These are phyloP conservation scores for Hoplodrina blanda DNA, from an alignment of 2,888 invertebrate species.

Conservation along the genomic window DNA sequence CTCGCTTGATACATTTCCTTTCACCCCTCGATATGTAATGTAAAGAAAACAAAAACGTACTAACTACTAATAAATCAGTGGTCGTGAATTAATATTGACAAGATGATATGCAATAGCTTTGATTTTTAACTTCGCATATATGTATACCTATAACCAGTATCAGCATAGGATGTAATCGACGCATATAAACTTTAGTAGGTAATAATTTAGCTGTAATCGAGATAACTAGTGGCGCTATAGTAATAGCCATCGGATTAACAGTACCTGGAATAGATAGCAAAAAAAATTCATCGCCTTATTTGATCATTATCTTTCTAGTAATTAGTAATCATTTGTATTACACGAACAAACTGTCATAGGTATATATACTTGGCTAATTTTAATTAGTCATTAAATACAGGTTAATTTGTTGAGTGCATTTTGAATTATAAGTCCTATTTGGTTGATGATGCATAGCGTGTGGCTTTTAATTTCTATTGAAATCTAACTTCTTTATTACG, in stretches of 20 bases:
- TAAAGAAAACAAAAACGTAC: too few species aligned
- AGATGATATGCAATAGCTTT: too few species aligned
- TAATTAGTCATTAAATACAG: conserved; percentile 28
- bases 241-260: not conserved
- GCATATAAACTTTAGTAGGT: not conserved
- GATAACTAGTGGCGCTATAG: conserved; percentile 27
- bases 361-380: conserved; percentile 14
- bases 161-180: not conserved
- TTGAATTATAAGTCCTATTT: conserved; percentile 2
- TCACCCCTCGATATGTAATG: too few species aligned
- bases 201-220: conserved; percentile 4
- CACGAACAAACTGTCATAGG: not conserved
- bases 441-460: not conserved
- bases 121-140: too few species aligned
- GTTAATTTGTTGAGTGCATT: conserved; percentile 1
- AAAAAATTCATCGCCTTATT: conserved; percentile 5
- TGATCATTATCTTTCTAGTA: conserved; percentile 25
- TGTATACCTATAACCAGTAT: not conserved
- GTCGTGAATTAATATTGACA: too few species aligned
- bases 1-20: too few species aligned
- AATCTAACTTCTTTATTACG: not conserved
- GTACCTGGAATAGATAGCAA: conserved; percentile 31
- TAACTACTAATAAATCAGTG: too few species aligned
- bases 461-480: conserved; percentile 9
- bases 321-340: conserved; percentile 44